Conservation (phyloP, 2,888 invertebrate genomes). For the Synanthedon tipuliformis region DNA sequence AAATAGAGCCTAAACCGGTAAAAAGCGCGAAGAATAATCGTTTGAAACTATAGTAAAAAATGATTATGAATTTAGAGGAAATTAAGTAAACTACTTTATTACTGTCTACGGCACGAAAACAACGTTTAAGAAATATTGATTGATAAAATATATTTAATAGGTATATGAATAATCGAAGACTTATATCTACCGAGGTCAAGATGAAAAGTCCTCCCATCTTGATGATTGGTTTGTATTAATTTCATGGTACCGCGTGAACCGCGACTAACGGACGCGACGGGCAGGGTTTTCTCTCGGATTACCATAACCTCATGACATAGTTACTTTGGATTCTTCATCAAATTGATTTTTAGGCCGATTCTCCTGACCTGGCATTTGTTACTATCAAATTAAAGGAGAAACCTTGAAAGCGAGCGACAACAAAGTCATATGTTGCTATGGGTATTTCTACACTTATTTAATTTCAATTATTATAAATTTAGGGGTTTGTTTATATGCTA, state of each 20-base stretch:
- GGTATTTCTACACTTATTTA: too few relatives aligned
- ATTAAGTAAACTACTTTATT: too few relatives aligned
- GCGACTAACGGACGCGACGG: slow-evolving; percentile 38
- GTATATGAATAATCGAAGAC: not conserved
- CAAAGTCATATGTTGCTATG: too few relatives aligned
- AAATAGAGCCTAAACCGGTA: too few relatives aligned
- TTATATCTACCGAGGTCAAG: slow-evolving; percentile 24
- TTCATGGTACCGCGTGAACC: slow-evolving; percentile 50
- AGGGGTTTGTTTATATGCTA: too few relatives aligned
- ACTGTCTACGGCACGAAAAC: too few relatives aligned
- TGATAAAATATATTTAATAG: too few relatives aligned
- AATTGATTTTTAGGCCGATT: slow-evolving; percentile 42
- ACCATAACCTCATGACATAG: slow-evolving; percentile 61
- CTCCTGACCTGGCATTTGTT: not conserved
- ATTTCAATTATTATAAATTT: too few relatives aligned
- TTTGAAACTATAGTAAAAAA: too few relatives aligned
- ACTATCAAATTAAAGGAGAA: not conserved
- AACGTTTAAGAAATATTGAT: too few relatives aligned
- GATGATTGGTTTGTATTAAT: slow-evolving; percentile 55
- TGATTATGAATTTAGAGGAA: too few relatives aligned
- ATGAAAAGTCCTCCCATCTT: slow-evolving; percentile 39
- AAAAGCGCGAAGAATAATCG: too few relatives aligned
- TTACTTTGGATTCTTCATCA: slow-evolving; percentile 39
- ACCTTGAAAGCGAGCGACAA: not conserved
- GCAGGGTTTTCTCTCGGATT: slow-evolving; percentile 33